These are phyloP conservation scores for Solea solea DNA, from an alignment of 2,113 vertebrate genomes.

Conservation along the genomic window DNA sequence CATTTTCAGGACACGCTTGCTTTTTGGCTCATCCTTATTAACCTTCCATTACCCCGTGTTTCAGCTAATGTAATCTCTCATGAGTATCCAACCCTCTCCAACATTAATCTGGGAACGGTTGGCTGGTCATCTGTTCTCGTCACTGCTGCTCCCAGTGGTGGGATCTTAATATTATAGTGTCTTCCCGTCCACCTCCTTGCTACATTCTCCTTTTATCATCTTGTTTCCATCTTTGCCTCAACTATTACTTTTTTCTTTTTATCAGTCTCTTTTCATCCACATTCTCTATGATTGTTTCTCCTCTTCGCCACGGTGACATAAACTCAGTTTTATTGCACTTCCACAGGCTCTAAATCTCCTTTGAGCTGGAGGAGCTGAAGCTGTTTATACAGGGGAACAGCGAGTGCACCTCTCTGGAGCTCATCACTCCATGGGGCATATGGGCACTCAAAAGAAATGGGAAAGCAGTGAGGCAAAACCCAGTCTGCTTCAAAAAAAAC, in stretches of 20 bases:
- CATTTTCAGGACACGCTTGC: slow-evolving; percentile 48
- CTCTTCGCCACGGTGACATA: slow-evolving; percentile 37
- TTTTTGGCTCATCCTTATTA: slow-evolving; percentile 59
- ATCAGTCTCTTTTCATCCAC: neutral
- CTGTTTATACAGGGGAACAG: slow-evolving; percentile 60
- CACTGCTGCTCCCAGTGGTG: slow-evolving; percentile 1
- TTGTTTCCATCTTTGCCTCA: neutral
- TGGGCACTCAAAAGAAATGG: slow-evolving; percentile 22
- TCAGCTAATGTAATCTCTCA: slow-evolving; percentile 41
- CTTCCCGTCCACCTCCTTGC: neutral
- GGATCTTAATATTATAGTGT: slow-evolving; percentile 1
- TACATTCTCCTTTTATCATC: neutral
- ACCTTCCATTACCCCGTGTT: slow-evolving; percentile 44
- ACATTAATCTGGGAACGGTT: slow-evolving; percentile 37
- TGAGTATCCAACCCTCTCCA: slow-evolving; percentile 17
- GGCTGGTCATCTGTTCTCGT: slow-evolving; percentile 35
- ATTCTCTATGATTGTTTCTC: slow-evolving; percentile 12
- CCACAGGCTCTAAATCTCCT: slow-evolving; percentile 60
- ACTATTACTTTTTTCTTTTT: neutral
- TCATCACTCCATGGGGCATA: slow-evolving; percentile 48
- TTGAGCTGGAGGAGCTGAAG: slow-evolving; percentile 58
- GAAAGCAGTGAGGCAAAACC: slow-evolving; percentile 42
- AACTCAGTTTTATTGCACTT: slow-evolving; percentile 57
- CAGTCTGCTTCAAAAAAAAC: slow-evolving; percentile 10
- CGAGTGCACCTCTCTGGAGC: slow-evolving; percentile 49